Percentiles rank a stretch among this genome's conserved stretches.
phyloP scores from a whole-genome alignment of 2,113 vertebrate species.

The Ammodytes marinus region DNA sequence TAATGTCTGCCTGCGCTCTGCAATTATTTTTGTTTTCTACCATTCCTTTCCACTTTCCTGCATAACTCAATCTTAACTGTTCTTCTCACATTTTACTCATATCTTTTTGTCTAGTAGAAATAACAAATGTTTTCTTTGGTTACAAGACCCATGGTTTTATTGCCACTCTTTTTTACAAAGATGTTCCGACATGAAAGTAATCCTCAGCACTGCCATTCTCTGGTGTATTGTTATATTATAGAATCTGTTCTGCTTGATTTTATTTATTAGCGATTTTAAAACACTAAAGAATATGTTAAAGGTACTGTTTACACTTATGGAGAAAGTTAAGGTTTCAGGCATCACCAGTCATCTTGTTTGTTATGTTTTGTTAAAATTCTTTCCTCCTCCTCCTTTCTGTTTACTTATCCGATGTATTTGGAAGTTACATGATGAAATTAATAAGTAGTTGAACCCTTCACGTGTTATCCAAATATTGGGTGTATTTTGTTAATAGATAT shows the following conservation, averaged over 20 bases:
- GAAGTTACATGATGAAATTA: conserved; percentile 23
- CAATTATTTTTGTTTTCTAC: conserved; percentile 1
- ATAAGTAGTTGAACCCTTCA: conserved; percentile 2
- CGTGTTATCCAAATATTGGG: conserved; percentile 10
- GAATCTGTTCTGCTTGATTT: not conserved
- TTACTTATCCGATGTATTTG: not conserved
- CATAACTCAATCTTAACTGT: not conserved
- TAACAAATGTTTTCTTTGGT: not conserved
- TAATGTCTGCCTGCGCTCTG: conserved; percentile 7
- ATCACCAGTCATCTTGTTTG: not conserved
- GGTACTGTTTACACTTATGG: not conserved
- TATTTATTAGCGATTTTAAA: not conserved
- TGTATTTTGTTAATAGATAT: conserved; percentile 30
- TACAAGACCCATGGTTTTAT: not conserved
- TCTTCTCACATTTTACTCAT: not conserved
- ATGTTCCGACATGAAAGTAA: not conserved
- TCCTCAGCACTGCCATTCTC: not conserved
- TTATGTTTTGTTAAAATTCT: not conserved
- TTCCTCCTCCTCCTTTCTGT: not conserved
- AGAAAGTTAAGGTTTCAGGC: not conserved
- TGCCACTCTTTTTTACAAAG: not conserved
- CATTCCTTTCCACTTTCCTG: conserved; percentile 1
- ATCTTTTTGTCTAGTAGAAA: not conserved
- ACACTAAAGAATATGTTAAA: conserved; percentile 17
- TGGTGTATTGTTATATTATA: not conserved